phyloP scores from a whole-genome alignment of 1,140 invertebrate genomes.

The Pentalonia nigronervosa region DNA sequence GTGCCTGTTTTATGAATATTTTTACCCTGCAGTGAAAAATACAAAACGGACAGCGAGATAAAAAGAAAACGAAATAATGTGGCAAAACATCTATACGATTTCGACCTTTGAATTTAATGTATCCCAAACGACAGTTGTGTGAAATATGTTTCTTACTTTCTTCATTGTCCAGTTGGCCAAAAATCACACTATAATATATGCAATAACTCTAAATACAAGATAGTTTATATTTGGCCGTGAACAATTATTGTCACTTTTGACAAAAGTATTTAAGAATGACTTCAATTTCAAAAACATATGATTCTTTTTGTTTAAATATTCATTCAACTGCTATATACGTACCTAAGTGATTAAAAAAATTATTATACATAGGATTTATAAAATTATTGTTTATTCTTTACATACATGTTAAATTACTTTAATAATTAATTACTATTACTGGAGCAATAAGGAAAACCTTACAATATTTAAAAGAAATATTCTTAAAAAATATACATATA shows the following conservation, averaged over 20 bases:
- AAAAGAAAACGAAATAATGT: conserved; percentile 12
- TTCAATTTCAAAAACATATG: not conserved
- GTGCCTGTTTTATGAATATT: conserved; percentile 38
- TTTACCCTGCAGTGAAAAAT: not conserved
- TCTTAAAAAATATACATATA: too few species aligned
- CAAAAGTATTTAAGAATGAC: not conserved
- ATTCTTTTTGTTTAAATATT: not conserved
- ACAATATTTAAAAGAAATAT: not conserved
- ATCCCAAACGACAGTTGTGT: not conserved
- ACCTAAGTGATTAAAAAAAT: not conserved
- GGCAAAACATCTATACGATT: not conserved
- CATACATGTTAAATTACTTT: not conserved
- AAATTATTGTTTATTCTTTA: not conserved
- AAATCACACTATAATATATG: not conserved
- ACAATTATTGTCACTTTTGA: not conserved
- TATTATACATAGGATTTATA: too few species aligned
- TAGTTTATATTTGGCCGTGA: not conserved
- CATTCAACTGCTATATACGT: not conserved
- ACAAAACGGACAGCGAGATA: not conserved
- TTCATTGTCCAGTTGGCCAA: not conserved
- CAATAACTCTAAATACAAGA: not conserved
- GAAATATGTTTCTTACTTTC: not conserved
- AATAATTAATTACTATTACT: not conserved
- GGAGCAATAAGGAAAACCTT: not conserved
- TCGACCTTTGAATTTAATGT: not conserved